Evolutionary conservation across 2,888 invertebrate species (phyloP), one percentile per base, ranked within the genome.

Genomic region (Aphodius granarius): DNA sequence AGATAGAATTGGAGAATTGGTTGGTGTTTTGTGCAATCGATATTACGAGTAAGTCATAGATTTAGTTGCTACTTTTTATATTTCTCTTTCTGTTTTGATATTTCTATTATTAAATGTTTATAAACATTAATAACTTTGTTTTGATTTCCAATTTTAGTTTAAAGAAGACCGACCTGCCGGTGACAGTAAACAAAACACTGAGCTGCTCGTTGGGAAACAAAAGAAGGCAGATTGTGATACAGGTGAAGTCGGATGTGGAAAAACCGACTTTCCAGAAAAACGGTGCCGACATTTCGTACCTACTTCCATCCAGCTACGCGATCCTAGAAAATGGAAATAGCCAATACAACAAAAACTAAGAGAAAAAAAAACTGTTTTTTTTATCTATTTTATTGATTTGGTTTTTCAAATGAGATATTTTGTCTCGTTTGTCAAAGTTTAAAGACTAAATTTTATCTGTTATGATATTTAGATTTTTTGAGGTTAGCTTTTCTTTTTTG

Each of bases 121-220:
- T n/a, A n/a, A n/a, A n/a, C n/a, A 65, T 71, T 71, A 66, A 68
- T 66, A 73, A 74, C 77, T 77, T 76, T 81, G 81, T 77, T 81
- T 82, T 78, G n/a, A 68, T 68, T 18, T 18, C 19, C 2, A 5
- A 2, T 86, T 86, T 72, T 86, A 96, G 95, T 86, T 85, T 93
- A 75, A 91, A 92, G 62, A 91, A 91, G 6, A 88, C 89, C 0
- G 95, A 96, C 76, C 86, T 97, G 20, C 87, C 91, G 19, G 94
- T 95, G 15, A 93, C 92, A 73, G 92, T 92, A 19, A 92, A 92
- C 63, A 92, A 92, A 77, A 92, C 92, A 2, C 92, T 97, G 77
- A 91, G 93, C 80, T 97, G 97, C 86, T 94, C 93, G 84, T 89
- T 98, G 79, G 97, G 96, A 71, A 94, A 94, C 80, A 97, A 96